These are phyloP conservation scores for Talpa occidentalis DNA, from an alignment of 2,113 vertebrate species.

Conservation along the genomic window DNA sequence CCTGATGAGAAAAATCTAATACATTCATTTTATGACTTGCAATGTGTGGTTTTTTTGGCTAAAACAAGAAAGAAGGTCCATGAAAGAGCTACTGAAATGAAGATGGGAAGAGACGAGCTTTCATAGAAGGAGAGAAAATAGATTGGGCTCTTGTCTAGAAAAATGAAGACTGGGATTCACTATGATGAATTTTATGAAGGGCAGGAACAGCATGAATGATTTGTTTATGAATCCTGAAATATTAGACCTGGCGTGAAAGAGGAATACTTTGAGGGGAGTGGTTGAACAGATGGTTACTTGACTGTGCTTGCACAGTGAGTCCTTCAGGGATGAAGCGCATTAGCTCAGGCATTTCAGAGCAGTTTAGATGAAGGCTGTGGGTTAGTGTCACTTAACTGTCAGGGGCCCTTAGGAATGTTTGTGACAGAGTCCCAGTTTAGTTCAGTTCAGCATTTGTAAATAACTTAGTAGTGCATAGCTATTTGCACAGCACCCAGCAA, in stretches of 20 bases:
- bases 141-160: slow-evolving; percentile 12
- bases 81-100: slow-evolving; percentile 35
- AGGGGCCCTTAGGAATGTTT: not conserved
- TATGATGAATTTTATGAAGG: slow-evolving; percentile 49
- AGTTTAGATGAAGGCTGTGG: not conserved
- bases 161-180: not conserved
- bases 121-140: slow-evolving; percentile 43
- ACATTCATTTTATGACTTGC: not conserved
- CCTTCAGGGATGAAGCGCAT: not conserved
- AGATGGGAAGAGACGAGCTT: slow-evolving; percentile 24
- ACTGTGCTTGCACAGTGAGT: not conserved
- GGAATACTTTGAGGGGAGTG: slow-evolving; percentile 52
- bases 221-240: slow-evolving; percentile 43
- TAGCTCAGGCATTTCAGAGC: not conserved
- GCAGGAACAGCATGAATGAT: slow-evolving; percentile 62
- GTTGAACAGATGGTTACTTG: slow-evolving; percentile 55
- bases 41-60: not conserved
- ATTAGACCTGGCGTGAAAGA: slow-evolving; percentile 33
- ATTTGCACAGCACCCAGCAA: not conserved
- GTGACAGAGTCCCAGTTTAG: not conserved
- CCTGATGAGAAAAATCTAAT: not conserved
- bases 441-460: not conserved
- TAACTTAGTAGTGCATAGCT: not conserved
- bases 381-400: not conserved
- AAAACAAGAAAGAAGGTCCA: slow-evolving; percentile 31